Conservation (phyloP, 2,113 vertebrate genomes). For the Cephalophus harveyi region DNA sequence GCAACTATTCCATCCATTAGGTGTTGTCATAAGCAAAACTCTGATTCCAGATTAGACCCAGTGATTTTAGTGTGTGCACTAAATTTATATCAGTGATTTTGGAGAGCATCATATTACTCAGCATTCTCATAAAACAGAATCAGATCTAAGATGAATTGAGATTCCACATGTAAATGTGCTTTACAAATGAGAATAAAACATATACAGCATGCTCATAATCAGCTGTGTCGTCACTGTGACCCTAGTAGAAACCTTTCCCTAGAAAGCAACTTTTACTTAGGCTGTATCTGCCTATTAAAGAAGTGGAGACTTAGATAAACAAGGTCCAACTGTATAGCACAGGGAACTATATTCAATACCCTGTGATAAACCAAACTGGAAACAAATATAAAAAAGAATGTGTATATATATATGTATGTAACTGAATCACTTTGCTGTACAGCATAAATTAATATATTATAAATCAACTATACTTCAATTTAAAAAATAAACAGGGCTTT, state of each 20-base stretch:
- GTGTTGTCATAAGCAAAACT: background rate
- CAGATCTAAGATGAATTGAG: background rate
- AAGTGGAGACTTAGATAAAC: background rate
- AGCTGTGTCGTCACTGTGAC: background rate
- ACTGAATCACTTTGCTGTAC: background rate
- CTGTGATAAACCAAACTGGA: background rate
- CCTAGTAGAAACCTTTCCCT: background rate
- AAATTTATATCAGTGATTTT: background rate
- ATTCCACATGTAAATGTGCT: background rate
- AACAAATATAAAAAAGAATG: background rate
- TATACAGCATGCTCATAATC: background rate
- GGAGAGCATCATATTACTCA: background rate
- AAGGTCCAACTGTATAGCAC: background rate
- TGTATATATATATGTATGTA: background rate
- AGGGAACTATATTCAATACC: background rate
- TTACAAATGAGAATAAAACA: background rate
- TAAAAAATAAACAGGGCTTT: background rate
- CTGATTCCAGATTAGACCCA: background rate
- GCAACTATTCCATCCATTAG: background rate
- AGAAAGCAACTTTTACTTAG: background rate
- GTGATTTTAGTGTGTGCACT: background rate
- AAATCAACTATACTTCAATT: background rate
- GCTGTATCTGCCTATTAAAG: background rate
- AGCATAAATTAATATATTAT: background rate
- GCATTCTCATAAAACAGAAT: background rate